These are phyloP conservation scores for Acanthis flammea DNA, from an alignment of 2,797 vertebrate genomes.

Conservation along the genomic window DNA sequence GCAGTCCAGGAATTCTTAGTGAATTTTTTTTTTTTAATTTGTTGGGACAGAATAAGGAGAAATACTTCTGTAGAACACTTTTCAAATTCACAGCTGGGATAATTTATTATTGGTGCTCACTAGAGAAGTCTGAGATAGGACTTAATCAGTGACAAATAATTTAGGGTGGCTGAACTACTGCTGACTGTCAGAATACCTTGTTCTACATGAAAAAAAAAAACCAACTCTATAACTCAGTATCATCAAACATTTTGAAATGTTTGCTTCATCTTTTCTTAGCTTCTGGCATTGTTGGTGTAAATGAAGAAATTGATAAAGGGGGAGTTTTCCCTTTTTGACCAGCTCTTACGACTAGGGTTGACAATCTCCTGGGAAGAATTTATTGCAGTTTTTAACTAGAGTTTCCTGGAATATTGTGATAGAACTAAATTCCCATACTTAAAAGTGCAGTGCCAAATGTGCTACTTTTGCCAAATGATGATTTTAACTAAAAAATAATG, in stretches of 20 bases:
- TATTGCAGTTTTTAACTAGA: not conserved
- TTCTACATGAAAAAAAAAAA: not conserved
- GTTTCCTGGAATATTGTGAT: not conserved
- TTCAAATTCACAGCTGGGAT: not conserved
- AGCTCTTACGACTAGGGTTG: not conserved
- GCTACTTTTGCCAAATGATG: not conserved
- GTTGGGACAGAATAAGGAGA: not conserved
- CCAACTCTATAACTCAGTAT: not conserved
- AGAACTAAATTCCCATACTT: not conserved
- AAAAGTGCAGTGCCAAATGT: not conserved
- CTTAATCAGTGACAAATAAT: not conserved
- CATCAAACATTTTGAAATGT: not conserved
- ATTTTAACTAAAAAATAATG: not conserved
- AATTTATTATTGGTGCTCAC: not conserved
- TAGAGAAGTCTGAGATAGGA: not conserved
- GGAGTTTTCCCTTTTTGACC: not conserved
- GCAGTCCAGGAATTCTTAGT: not conserved
- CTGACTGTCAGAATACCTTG: not conserved
- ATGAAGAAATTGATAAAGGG: not conserved
- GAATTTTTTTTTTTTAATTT: not conserved
- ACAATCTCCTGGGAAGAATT: not conserved
- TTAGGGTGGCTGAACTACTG: not conserved
- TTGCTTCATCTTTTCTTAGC: not conserved
- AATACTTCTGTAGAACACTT: not conserved
- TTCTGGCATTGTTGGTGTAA: not conserved